Evolutionary conservation across 2,888 invertebrate species (phyloP).

Genomic region (Syritta pipiens): DNA sequence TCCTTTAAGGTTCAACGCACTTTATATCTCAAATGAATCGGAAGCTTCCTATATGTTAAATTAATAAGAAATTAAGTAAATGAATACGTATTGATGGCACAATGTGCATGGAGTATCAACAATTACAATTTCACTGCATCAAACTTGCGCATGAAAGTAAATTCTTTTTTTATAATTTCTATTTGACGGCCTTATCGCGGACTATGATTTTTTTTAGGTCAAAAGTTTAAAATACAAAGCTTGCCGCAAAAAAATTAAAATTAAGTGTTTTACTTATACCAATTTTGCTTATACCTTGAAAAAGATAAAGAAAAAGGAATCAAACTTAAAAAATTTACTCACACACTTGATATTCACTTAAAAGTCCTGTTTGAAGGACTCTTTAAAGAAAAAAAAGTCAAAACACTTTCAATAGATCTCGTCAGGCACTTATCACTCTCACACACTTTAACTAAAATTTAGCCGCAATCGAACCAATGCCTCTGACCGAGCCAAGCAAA

Average conservation of each 20-base stretch:
- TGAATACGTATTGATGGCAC: no score
- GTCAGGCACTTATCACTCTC: not conserved
- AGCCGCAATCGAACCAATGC: conserved; percentile 47
- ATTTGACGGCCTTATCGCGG: conserved; percentile 37
- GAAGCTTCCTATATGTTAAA: not conserved
- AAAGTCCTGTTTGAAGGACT: not conserved
- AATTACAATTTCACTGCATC: not conserved
- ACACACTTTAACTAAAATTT: conserved; percentile 7
- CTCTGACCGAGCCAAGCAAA: conserved; percentile 59
- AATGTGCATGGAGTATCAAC: no score
- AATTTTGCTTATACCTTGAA: conserved; percentile 7
- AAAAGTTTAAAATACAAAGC: conserved; percentile 43
- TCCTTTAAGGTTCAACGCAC: conserved; percentile 18
- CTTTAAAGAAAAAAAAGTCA: not conserved
- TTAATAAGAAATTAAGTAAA: not conserved
- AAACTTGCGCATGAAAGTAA: not conserved
- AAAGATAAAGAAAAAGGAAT: no score
- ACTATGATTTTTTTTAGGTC: conserved; percentile 39
- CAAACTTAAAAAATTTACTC: no score
- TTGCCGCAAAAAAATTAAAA: conserved; percentile 13
- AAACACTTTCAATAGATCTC: not conserved
- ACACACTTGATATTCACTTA: not conserved
- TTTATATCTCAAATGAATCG: not conserved
- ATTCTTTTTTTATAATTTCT: conserved; percentile 18
- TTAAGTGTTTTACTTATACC: no score